Evolutionary conservation across 2,113 vertebrate species (phyloP).

Genomic region (Heliornis fulica): DNA sequence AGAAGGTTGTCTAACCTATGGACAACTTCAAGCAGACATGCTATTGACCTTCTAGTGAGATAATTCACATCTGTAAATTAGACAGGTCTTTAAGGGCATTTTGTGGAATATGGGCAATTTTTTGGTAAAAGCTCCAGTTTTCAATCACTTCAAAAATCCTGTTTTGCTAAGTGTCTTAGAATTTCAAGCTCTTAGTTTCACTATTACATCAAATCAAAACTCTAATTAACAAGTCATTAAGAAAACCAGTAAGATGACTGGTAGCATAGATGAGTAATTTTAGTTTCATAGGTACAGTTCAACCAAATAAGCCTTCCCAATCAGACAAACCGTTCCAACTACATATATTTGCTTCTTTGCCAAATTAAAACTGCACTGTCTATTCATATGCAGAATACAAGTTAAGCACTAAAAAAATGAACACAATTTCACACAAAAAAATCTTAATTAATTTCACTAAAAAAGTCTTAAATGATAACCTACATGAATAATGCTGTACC

Average conservation of each 20-base stretch:
- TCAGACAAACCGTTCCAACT: not conserved
- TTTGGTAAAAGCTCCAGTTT: not conserved
- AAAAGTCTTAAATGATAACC: not conserved
- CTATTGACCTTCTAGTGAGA: not conserved
- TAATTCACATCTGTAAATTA: not conserved
- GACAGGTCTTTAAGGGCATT: not conserved
- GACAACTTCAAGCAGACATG: not conserved
- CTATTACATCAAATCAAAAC: not conserved
- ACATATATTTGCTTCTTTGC: not conserved
- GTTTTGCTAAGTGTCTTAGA: not conserved
- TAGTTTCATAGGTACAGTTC: not conserved
- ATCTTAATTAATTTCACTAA: not conserved
- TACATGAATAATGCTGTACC: fast-evolving
- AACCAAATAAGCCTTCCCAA: not conserved
- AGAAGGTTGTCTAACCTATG: not conserved
- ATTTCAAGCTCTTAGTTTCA: not conserved
- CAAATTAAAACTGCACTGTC: not conserved
- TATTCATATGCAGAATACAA: not conserved
- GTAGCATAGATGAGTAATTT: not conserved
- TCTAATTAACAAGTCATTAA: not conserved
- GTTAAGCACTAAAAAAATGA: not conserved
- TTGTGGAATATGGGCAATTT: not conserved
- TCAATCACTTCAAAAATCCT: not conserved
- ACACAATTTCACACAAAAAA: too few species aligned
- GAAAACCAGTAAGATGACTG: not conserved